Percentiles rank a stretch among this genome's conserved stretches.
Conservation (phyloP, 2,888 invertebrate genomes). For the Oeneis ivallda region DNA sequence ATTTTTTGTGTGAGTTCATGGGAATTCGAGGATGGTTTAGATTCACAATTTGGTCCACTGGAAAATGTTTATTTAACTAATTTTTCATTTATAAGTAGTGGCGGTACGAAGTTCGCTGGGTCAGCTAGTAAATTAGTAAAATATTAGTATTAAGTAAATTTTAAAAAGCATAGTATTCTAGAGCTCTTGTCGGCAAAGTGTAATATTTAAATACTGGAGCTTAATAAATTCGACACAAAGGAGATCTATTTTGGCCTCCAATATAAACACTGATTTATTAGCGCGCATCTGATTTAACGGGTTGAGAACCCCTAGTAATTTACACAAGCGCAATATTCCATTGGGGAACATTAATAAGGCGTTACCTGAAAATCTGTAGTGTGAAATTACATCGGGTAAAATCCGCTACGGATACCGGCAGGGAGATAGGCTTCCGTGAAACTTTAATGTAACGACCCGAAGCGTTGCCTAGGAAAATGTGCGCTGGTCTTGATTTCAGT, state of each 20-base stretch:
- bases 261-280: slow-evolving; percentile 26
- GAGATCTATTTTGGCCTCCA: not conserved
- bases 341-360: slow-evolving; percentile 48
- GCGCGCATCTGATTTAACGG: slow-evolving; percentile 25
- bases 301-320: slow-evolving; percentile 30
- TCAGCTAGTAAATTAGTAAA: no score
- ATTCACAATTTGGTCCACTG: no score
- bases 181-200: no score
- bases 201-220: no score
- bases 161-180: no score
- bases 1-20: no score
- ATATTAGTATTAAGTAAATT: no score
- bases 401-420: slow-evolving; percentile 52
- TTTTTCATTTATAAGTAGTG: no score
- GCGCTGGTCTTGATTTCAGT: slow-evolving; percentile 62
- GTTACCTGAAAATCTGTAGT: slow-evolving; percentile 56
- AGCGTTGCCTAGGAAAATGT: slow-evolving; percentile 57
- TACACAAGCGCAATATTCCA: slow-evolving; percentile 29
- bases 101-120: no score
- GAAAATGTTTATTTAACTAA: no score
- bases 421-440: slow-evolving; percentile 58
- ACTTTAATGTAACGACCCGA: slow-evolving; percentile 67
- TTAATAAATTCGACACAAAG: not conserved
- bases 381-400: slow-evolving; percentile 63
- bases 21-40: no score